Percentiles rank a stretch among this genome's conserved stretches.
Conservation (phyloP, 2,888 invertebrate species). For the Tetrapedia diversipes region DNA sequence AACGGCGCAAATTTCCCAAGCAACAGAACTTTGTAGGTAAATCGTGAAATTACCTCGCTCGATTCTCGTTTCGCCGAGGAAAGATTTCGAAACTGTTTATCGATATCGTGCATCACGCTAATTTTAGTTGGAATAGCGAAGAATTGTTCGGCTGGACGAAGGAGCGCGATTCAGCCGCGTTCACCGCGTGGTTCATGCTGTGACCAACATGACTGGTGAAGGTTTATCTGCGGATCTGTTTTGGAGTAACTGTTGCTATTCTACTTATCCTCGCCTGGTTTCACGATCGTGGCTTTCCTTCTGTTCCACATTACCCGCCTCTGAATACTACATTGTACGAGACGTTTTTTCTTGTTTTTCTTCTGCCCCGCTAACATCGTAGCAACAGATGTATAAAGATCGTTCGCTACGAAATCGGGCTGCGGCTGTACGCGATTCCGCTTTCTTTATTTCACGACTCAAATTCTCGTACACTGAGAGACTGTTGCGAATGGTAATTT, state of each 20-base stretch:
- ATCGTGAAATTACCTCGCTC: background rate
- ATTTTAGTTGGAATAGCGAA: slow-evolving; percentile 1
- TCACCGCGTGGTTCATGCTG: background rate
- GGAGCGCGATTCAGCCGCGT: background rate
- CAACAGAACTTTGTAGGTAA: no score
- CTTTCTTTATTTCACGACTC: no score
- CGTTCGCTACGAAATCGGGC: slow-evolving; percentile 9
- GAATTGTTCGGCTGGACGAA: slow-evolving; percentile 9
- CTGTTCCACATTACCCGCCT: slow-evolving; percentile 52
- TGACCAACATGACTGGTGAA: slow-evolving; percentile 34
- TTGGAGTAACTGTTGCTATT: slow-evolving; percentile 41
- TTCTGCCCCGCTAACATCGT: background rate
- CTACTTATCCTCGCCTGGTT: slow-evolving; percentile 48
- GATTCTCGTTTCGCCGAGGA: background rate
- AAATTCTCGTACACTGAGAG: no score
- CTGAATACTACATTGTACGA: slow-evolving; percentile 45
- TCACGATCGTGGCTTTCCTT: slow-evolving; percentile 48
- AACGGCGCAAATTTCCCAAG: no score
- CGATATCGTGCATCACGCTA: slow-evolving; percentile 9
- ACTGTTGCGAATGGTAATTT: no score
- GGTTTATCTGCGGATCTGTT: slow-evolving; percentile 49
- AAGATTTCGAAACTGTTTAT: background rate
- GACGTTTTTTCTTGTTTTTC: background rate
- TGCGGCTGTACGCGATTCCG: slow-evolving; percentile 10
- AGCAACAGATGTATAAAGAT: slow-evolving; percentile 8